Conservation (phyloP, 2,113 vertebrate species). For the Pleuronectes platessa region DNA sequence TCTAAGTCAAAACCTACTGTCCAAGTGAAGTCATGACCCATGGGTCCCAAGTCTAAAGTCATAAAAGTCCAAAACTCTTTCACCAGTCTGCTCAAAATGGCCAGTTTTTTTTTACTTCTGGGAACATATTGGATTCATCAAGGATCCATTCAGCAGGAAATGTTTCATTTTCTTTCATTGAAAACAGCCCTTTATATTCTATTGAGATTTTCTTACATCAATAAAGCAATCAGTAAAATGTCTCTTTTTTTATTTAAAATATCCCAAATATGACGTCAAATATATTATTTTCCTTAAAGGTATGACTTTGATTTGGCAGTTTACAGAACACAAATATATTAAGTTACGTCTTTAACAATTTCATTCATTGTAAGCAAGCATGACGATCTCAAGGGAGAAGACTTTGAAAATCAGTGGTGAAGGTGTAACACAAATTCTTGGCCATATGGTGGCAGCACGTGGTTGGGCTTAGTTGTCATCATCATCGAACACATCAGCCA, state of each 20-base stretch:
- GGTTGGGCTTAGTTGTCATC: conserved; percentile 74
- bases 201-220: conserved; percentile 14
- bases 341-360: conserved; percentile 54
- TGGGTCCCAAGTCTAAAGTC: no score
- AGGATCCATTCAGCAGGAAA: background rate
- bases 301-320: conserved; percentile 37
- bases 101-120: no score
- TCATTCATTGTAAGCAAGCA: conserved; percentile 39
- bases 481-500: conserved; percentile 84
- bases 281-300: conserved; percentile 50
- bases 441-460: conserved; percentile 70
- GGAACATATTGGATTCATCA: no score
- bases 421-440: conserved; percentile 51
- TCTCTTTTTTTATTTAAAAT: conserved; percentile 72
- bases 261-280: conserved; percentile 55
- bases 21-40: no score
- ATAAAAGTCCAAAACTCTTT: no score
- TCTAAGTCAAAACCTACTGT: no score
- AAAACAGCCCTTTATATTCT: background rate
- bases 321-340: conserved; percentile 65
- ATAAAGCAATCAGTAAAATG: conserved; percentile 57
- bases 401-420: conserved; percentile 57
- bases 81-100: no score
- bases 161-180: background rate
- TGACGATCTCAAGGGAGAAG: conserved; percentile 53